Conservation (phyloP, 2,113 vertebrate species). For the Pipa parva region DNA sequence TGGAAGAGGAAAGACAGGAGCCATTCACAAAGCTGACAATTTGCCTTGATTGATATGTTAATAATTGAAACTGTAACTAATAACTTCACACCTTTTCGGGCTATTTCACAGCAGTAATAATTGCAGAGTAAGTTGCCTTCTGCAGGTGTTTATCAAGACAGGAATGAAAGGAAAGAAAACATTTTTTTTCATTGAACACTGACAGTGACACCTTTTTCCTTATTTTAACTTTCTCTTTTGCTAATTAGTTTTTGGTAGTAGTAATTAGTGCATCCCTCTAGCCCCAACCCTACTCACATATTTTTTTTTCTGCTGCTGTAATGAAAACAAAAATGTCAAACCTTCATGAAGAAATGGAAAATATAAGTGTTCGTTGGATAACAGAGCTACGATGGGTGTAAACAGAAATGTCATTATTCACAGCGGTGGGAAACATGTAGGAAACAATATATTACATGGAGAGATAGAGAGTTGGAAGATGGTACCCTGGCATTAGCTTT, state of each 20-base stretch:
- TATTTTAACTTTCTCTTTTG: background rate
- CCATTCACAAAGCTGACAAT: conserved; percentile 28
- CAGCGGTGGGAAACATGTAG: conserved; percentile 1
- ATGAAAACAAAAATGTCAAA: conserved; percentile 2
- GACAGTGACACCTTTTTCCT: conserved; percentile 11
- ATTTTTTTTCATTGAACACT: background rate
- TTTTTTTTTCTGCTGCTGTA: background rate
- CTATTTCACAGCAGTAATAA: conserved; percentile 17
- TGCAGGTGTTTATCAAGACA: conserved; percentile 26
- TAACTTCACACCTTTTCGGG: conserved; percentile 19
- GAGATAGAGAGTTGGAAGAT: conserved; percentile 11
- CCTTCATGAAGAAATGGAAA: background rate
- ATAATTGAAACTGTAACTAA: conserved; percentile 31
- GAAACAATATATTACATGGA: conserved; percentile 4
- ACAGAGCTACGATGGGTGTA: conserved; percentile 15
- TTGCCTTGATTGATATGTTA: conserved; percentile 35
- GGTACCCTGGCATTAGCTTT: conserved; percentile 39
- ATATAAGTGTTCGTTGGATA: conserved; percentile 4
- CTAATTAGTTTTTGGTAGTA: conserved; percentile 27
- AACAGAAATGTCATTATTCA: conserved; percentile 29
- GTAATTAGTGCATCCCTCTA: conserved; percentile 29
- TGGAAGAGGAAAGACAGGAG: conserved; percentile 20
- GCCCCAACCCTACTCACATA: background rate
- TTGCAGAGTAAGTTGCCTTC: conserved; percentile 16
- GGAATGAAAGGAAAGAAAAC: background rate